Evolutionary conservation across 2,888 invertebrate species (phyloP), one percentile per base, ranked within the genome.

Genomic region (Notodonta ziczac): DNA sequence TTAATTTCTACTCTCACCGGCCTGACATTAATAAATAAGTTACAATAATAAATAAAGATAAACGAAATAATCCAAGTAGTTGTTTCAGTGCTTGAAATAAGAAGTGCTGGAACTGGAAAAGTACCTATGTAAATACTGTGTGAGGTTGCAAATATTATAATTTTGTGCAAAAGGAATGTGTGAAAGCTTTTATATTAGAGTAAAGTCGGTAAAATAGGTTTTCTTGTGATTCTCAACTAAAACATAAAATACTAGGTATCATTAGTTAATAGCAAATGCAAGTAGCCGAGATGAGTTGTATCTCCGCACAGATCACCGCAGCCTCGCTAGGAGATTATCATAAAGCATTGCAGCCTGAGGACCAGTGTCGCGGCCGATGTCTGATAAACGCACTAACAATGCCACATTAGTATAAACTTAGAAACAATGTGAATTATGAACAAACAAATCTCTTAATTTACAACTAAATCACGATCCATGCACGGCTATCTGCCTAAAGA

Each of bases 241-340:
- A 24, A 24, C 24, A 24, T 35, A 6, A 35, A 35, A 35, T 35
- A 35, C 35, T 35, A 35, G 35, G 3, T 54, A 54, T 54, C 66
- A 66, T 65, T 77, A 73, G 70, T 68, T 74, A 74, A 74, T 77
- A 71, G 75, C 60, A 69, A 75, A 73, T 61, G 72, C 74, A 74
- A 76, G 70, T 71, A 70, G 63, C 60, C 74, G 69, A 73, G 76
- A 77, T 81, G 79, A 78, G 78, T 72, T 76, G 76, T 77, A 77
- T 79, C 77, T 73, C 59, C 42, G 66, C 57, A 57, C 60, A 65
- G 74, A 81, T 80, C 77, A 68, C 70, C 68, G 72, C 59, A 58
- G 68, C 67, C 72, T 71, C 70, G 73, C 70, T 62, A 65, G 59
- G 60, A 80, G 80, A 81, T 82, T 79, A 82, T 80, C 79, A 73